Conservation (phyloP, 1,140 invertebrate genomes). For the Stegodyphus dumicola region DNA sequence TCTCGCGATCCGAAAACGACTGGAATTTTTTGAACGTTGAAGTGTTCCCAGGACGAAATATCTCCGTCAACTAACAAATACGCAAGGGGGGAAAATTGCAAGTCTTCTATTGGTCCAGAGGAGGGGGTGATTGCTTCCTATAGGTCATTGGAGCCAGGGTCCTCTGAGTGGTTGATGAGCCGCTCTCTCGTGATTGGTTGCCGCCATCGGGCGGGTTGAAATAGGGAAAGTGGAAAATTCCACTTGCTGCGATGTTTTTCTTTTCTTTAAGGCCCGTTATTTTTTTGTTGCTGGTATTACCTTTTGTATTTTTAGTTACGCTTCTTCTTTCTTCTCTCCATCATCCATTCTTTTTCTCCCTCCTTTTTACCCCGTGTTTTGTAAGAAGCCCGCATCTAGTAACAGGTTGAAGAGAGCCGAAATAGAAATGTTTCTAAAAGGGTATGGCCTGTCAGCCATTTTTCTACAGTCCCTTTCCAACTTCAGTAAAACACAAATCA, state of each 20-base stretch:
- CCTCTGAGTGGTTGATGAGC: constrained; percentile 54
- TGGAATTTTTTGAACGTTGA: constrained; percentile 41
- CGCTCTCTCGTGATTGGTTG: constrained; percentile 52
- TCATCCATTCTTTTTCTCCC: constrained; percentile 4
- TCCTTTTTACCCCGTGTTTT: not conserved
- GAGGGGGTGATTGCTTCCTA: constrained; percentile 45
- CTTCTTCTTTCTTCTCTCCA: not conserved
- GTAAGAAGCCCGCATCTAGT: constrained; percentile 2
- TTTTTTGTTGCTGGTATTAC: constrained; percentile 14
- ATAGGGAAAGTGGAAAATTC: constrained; percentile 52
- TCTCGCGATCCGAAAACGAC: too few species aligned
- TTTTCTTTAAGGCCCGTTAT: constrained; percentile 44
- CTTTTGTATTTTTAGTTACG: constrained; percentile 27
- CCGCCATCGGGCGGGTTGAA: constrained; percentile 39
- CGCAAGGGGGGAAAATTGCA: constrained; percentile 24
- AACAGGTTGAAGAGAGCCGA: constrained; percentile 39
- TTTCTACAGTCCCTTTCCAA: not conserved
- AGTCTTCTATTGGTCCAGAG: constrained; percentile 18
- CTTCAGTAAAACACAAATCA: too few species aligned
- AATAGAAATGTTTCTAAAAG: not conserved
- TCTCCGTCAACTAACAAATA: constrained; percentile 41
- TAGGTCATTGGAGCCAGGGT: constrained; percentile 56
- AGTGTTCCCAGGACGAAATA: constrained; percentile 47
- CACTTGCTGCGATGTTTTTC: constrained; percentile 36
- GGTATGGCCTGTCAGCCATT: not conserved